phyloP scores from a whole-genome alignment of 2,888 invertebrate species.

The Sialis fuliginosa region DNA sequence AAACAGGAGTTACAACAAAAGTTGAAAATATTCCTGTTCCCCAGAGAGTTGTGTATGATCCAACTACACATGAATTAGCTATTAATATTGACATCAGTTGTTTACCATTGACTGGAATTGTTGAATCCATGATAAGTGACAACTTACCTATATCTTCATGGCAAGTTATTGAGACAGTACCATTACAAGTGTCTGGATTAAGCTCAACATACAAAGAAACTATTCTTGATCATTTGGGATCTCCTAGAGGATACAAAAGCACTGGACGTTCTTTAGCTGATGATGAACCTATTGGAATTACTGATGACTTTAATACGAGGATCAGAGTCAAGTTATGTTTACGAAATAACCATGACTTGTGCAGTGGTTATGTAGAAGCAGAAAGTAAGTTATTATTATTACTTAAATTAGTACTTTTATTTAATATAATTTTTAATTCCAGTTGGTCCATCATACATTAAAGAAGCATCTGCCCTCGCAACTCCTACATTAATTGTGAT shows the following conservation, averaged over 20 bases:
- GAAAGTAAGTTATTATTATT: slow-evolving; percentile 44
- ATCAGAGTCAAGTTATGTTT: slow-evolving; percentile 70
- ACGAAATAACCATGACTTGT: slow-evolving; percentile 60
- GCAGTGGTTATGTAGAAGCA: slow-evolving; percentile 69
- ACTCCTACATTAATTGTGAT: slow-evolving; percentile 65
- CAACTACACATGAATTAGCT: slow-evolving; percentile 53
- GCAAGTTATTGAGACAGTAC: slow-evolving; percentile 57
- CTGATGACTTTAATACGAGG: slow-evolving; percentile 44
- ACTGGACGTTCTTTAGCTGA: slow-evolving; percentile 33
- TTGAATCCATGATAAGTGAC: slow-evolving; percentile 47
- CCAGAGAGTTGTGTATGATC: slow-evolving; percentile 67
- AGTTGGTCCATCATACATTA: slow-evolving; percentile 69
- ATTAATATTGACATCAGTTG: slow-evolving; percentile 68
- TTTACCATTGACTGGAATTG: slow-evolving; percentile 55
- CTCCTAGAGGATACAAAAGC: slow-evolving; percentile 24
- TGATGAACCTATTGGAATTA: slow-evolving; percentile 33
- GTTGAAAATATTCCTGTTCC: slow-evolving; percentile 71
- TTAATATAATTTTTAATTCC: slow-evolving; percentile 15
- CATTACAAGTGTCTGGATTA: slow-evolving; percentile 51
- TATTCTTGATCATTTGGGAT: slow-evolving; percentile 41
- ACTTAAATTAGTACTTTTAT: neutral
- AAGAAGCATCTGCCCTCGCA: slow-evolving; percentile 57
- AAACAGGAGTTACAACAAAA: slow-evolving; percentile 62
- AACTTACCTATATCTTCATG: slow-evolving; percentile 38
- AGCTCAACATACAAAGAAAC: slow-evolving; percentile 52